These are phyloP conservation scores for Drosophila rellima DNA, from an alignment of 2,888 invertebrate genomes.

Conservation along the genomic window DNA sequence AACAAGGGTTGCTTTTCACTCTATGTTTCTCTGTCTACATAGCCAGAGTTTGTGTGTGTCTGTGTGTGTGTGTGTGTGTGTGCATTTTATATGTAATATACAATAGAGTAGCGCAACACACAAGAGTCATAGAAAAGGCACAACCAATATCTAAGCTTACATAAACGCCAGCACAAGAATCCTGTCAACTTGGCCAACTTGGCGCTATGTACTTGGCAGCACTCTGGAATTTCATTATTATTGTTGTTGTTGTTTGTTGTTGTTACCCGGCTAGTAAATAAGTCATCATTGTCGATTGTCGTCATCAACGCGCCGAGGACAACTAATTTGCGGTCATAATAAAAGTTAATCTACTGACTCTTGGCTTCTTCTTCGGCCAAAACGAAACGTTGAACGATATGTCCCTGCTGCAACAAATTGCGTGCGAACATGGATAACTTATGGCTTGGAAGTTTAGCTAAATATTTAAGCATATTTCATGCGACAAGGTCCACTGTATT, in stretches of 20 bases:
- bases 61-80: constrained; percentile 22
- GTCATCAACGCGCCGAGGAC: constrained; percentile 80
- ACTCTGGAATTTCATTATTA: constrained; percentile 36
- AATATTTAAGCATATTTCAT: too few relatives aligned
- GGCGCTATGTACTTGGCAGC: constrained; percentile 47
- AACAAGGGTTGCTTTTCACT: constrained; percentile 73
- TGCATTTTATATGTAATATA: constrained; percentile 42
- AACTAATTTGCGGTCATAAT: constrained; percentile 85
- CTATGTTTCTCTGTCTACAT: constrained; percentile 36
- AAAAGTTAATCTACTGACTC: constrained; percentile 84
- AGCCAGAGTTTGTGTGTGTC: constrained; percentile 16
- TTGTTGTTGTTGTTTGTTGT: constrained; percentile 29
- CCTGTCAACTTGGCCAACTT: constrained; percentile 47
- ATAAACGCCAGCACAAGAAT: constrained; percentile 30
- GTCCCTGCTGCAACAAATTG: constrained; percentile 52
- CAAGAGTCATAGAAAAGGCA: constrained; percentile 63
- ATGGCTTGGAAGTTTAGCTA: constrained; percentile 5
- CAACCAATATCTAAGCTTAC: constrained; percentile 46
- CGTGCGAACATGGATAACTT: constrained; percentile 31
- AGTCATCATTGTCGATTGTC: constrained; percentile 81
- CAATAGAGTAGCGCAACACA: constrained; percentile 65
- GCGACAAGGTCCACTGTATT: too few relatives aligned
- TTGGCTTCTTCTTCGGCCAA: constrained; percentile 47
- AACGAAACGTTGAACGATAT: constrained; percentile 22
- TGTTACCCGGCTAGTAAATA: constrained; percentile 69